Evolutionary conservation across 2,797 vertebrate species (phyloP).

Genomic region (Hydrocynus forskahlii): DNA sequence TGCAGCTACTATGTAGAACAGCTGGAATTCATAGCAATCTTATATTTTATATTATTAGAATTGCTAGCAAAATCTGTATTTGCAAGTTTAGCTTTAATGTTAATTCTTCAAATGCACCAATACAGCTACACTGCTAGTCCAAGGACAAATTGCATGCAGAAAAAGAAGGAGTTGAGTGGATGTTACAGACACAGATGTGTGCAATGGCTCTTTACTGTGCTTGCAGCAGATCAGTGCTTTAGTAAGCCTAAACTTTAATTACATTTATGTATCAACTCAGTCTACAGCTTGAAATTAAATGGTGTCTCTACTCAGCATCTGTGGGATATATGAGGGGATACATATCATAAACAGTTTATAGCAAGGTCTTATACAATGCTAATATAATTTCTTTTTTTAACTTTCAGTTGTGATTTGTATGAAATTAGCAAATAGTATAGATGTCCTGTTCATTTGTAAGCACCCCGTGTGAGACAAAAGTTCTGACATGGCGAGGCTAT

Average conservation of each 20-base stretch:
- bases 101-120: too few relatives aligned
- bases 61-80: not conserved
- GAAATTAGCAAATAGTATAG: not conserved
- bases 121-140: too few relatives aligned
- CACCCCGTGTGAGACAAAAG: not conserved
- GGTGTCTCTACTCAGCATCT: too few relatives aligned
- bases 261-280: not conserved
- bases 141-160: too few relatives aligned
- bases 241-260: too few relatives aligned
- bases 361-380: not conserved
- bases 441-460: not conserved
- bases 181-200: too few relatives aligned
- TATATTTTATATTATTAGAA: not conserved
- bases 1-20: not conserved
- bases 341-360: too few relatives aligned
- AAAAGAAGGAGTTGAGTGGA: too few relatives aligned
- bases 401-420: not conserved
- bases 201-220: not conserved
- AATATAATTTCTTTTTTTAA: not conserved
- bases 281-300: too few relatives aligned
- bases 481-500: not conserved
- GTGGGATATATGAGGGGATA: too few relatives aligned
- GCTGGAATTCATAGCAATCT: not conserved
- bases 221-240: not conserved
- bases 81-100: too few relatives aligned